phyloP scores from a whole-genome alignment of 2,888 invertebrate genomes.

The Netelia melanura region DNA sequence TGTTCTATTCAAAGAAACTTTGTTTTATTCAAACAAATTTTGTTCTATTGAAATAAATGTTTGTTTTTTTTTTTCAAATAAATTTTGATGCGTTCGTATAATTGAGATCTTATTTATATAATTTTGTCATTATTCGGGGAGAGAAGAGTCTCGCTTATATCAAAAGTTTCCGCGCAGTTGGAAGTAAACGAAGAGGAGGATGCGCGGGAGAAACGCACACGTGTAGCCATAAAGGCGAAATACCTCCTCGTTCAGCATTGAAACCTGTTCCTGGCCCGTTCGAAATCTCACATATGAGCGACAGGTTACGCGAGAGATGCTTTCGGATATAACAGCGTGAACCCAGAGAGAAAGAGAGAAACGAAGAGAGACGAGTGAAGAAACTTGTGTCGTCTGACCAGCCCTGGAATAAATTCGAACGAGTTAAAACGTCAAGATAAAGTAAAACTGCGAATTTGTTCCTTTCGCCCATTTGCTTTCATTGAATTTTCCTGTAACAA shows the following conservation, averaged over 20 bases:
- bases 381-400: neutral
- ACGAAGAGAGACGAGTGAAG: neutral
- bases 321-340: constrained; percentile 30
- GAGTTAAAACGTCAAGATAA: neutral
- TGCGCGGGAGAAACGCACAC: constrained; percentile 49
- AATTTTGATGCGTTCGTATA: neutral
- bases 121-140: neutral
- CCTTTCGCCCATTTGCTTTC: constrained; percentile 2
- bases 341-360: neutral
- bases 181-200: neutral
- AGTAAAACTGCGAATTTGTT: neutral
- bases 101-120: neutral
- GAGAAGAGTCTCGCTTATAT: neutral
- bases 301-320: constrained; percentile 71
- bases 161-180: neutral
- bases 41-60: no score
- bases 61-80: neutral
- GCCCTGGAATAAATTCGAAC: constrained; percentile 1
- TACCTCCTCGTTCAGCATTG: constrained; percentile 74
- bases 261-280: constrained; percentile 75
- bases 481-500: neutral
- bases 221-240: constrained; percentile 63
- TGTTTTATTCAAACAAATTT: neutral
- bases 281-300: constrained; percentile 77
- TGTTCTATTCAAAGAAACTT: neutral